These are phyloP conservation scores for Stichodactyla helianthus DNA, from an alignment of 64 coral and sea anemone genomes.

Conservation along the genomic window DNA sequence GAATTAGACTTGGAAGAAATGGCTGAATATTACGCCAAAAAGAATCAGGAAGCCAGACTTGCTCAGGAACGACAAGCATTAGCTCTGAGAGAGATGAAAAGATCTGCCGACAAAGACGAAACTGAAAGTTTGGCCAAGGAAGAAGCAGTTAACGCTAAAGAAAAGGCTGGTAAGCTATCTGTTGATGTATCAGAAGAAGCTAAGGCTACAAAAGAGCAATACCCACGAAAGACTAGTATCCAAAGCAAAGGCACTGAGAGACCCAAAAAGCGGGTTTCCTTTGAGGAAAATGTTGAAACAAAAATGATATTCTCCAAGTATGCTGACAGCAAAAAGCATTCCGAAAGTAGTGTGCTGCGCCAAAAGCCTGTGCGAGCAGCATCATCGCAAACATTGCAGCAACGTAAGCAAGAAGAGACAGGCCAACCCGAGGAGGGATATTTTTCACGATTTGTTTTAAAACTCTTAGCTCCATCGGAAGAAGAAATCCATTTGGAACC, in stretches of 20 bases:
- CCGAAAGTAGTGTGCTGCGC: not conserved
- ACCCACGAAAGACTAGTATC: not conserved
- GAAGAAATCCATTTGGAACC: not conserved
- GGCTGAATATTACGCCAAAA: conserved; percentile 7
- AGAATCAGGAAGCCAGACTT: conserved; percentile 10
- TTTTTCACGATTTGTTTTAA: not conserved
- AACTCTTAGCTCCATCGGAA: not conserved
- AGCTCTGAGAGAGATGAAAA: not conserved
- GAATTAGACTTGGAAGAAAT: not conserved
- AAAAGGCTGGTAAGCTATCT: not conserved
- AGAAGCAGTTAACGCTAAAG: not conserved
- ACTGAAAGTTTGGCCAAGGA: not conserved
- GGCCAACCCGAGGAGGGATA: not conserved
- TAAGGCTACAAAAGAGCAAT: not conserved
- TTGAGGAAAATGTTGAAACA: not conserved
- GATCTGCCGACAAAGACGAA: not conserved
- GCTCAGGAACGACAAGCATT: not conserved
- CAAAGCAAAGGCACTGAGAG: conserved; percentile 2
- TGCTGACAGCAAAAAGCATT: not conserved
- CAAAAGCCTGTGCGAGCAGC: not conserved
- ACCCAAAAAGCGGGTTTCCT: not conserved
- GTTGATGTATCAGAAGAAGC: not conserved
- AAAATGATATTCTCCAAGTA: not conserved
- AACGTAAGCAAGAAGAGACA: not conserved
- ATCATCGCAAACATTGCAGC: not conserved